A percentile compares a stretch with the other conserved stretches of the same genome.
Evolutionary conservation across 2,113 vertebrate species (phyloP).

Genomic region (Spheniscus mendiculus): DNA sequence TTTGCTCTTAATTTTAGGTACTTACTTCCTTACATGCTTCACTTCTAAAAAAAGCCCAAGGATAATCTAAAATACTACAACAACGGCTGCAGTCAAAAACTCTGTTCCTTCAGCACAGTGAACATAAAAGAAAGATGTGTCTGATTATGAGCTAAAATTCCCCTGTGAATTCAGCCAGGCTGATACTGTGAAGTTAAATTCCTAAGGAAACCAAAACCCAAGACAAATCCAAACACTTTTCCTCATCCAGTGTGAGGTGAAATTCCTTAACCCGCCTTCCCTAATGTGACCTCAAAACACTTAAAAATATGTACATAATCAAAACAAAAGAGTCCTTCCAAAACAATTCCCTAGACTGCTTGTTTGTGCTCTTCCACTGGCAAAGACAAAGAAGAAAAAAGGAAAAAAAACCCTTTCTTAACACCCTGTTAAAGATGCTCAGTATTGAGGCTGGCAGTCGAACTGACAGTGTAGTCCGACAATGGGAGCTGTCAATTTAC

Average conservation of each 20-base stretch:
- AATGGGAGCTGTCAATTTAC: not conserved
- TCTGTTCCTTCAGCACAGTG: not conserved
- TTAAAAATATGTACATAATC: not conserved
- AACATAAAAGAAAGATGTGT: not conserved
- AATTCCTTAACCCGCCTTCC: not conserved
- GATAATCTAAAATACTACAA: not conserved
- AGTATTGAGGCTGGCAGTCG: not conserved
- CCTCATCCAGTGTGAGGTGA: not conserved
- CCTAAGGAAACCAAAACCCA: not conserved
- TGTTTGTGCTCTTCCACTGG: not conserved
- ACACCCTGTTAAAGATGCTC: fast-evolving
- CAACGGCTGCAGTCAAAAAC: not conserved
- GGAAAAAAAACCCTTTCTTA: not conserved
- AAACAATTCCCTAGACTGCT: not conserved
- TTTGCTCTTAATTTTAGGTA: not conserved
- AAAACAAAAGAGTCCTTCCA: not conserved
- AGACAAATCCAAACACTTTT: not conserved
- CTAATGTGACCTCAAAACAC: not conserved
- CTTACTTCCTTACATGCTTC: not conserved
- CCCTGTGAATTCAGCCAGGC: not conserved
- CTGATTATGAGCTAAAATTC: not conserved
- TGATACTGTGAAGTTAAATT: not conserved
- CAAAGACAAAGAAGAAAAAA: not conserved
- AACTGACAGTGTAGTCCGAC: not conserved
- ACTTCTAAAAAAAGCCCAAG: not conserved